Conservation (phyloP, 2,113 vertebrate genomes). For the Menidia beryllina region DNA sequence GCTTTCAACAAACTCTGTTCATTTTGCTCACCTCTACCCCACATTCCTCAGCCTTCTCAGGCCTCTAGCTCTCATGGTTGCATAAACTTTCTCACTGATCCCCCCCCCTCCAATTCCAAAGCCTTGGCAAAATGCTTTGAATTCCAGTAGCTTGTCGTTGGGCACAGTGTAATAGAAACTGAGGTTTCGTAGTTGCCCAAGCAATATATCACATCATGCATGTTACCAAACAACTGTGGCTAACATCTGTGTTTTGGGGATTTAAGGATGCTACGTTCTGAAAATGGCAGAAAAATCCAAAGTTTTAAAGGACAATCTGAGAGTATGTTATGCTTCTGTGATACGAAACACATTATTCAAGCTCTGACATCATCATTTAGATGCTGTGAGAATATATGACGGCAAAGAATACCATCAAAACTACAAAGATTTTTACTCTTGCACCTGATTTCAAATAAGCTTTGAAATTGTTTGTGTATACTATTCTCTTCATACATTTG, state of each 20-base stretch:
- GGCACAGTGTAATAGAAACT: slow-evolving; percentile 54
- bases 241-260: slow-evolving; percentile 37
- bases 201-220: slow-evolving; percentile 63
- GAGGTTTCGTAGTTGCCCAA: slow-evolving; percentile 59
- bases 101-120: slow-evolving; percentile 55
- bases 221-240: slow-evolving; percentile 63
- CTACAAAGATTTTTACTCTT: neutral
- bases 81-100: slow-evolving; percentile 77
- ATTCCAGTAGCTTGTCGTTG: slow-evolving; percentile 75
- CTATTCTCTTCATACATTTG: neutral
- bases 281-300: slow-evolving; percentile 11
- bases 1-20: slow-evolving; percentile 76
- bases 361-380: slow-evolving; percentile 11
- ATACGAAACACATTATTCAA: neutral
- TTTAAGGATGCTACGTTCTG: slow-evolving; percentile 19
- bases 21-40: slow-evolving; percentile 68
- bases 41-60: slow-evolving; percentile 81
- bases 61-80: slow-evolving; percentile 77
- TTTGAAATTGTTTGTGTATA: neutral
- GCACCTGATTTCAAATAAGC: neutral
- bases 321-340: neutral
- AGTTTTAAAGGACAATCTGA: slow-evolving; percentile 12
- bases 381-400: neutral
- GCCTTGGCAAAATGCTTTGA: slow-evolving; percentile 77
- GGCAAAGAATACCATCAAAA: too few relatives aligned